Evolutionary conservation across 2,113 vertebrate genomes (phyloP), one percentile per base, ranked within the genome.

Genomic region (Patagioenas fasciata): DNA sequence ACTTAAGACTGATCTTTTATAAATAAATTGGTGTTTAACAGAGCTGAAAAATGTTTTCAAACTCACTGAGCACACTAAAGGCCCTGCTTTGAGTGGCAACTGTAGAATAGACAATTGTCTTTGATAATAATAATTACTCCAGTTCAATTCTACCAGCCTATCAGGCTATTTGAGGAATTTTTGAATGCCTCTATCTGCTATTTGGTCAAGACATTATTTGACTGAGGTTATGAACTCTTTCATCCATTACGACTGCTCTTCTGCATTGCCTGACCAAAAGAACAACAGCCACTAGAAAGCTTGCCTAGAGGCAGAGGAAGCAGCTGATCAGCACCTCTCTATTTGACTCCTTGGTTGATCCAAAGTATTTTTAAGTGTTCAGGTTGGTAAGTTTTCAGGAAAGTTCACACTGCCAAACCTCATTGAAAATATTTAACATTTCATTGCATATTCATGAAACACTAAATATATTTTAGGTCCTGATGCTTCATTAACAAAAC

Each of bases 401-500:
- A 89, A 66, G 29, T 84, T 93, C 72, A 56, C 36, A 9, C 20
- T 70, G 65, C 15, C 66, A 91, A 94, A 56, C 28, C 61, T 95
- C 20, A 14, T 25, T 42, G 69, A 34, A 88, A 88, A 88, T 74
- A 85, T 95, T 95, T 88, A 90, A 88, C 36, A 72, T 75, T 88
- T 89, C 34, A 42, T 89, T 93, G 92, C 51, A 93, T 94, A 96
- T 95, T 95, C 94, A 96, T 94, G 60, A 80, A 91, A 90, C 24
- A 64, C 69, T 84, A 91, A 93, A 86, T 92, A 70, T 94, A 91
- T 95, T 96, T 95, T 94, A 93, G 88, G 77, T 84, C 51, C 38
- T 47, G 29, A 91, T 95, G 77, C 66, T 95, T 96, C 90, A 91
- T 96, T 96, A 96, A 94, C 81, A 96, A 91, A 96, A 91, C 85